Evolutionary conservation across 1,140 invertebrate species (phyloP), one percentile per base, ranked within the genome.

Genomic region (Drosophila ficusphila): DNA sequence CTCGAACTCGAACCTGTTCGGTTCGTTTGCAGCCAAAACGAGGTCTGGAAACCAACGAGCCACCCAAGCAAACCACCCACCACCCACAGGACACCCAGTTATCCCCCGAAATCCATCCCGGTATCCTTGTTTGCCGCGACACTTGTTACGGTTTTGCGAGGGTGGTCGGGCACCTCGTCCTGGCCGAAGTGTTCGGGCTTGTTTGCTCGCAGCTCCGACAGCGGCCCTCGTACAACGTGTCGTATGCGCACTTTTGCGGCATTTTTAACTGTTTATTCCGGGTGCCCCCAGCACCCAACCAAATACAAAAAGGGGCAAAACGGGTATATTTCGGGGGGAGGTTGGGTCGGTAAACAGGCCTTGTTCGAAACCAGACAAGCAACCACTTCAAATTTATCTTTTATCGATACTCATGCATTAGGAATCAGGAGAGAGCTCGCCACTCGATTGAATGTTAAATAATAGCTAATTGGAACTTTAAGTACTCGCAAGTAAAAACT

Each of bases 231-330:
- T 73, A 69, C 79, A 88, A 88, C 82, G 74, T 88, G 82, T 88
- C 70, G 82, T 89, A 88, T 88, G 82, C 82, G 74, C 82, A 88
- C 83, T 88, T 88, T 69, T 82, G 64, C 73, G 82, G 60, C 76
- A 75, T 70, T 76, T 76, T 53, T 29, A 76, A 76, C 77, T 76
- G 79, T 75, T 85, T 85, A 65, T 67, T 76, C 60, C 79, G 65
- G 73, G 47, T 36, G 33, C 47, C 38, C n/a, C 60, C 7, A 48
- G 25, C 33, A 18, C 33, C 33, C 18, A 21, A 42, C 21, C 14
- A 23, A 18, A 27, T 21, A 12, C 33, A 9, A 49, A 23, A 2
- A 34, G n/a, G 34, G 8, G 3, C 0, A 34, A 29, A 14, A 14
- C 9, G 7, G 7, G 12, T 29, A 29, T 9, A 29, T 29, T 8